Evolutionary conservation across 2,113 vertebrate genomes (phyloP).

Genomic region (Neoarius graeffei): DNA sequence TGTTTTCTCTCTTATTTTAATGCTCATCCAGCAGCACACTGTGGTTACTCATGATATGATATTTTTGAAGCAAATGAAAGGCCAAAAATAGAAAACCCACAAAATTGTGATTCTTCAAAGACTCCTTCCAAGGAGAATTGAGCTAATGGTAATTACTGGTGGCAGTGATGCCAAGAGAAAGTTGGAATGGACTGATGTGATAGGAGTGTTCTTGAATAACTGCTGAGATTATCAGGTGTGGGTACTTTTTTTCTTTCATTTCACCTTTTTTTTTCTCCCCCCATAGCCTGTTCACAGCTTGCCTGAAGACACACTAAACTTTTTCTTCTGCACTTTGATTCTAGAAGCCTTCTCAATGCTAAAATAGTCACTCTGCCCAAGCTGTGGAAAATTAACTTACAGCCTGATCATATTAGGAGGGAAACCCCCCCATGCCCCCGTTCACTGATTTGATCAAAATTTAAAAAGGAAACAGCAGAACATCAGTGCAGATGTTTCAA

Average conservation of each 20-base stretch:
- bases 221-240: slow-evolving; percentile 3
- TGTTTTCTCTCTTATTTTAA: slow-evolving; percentile 42
- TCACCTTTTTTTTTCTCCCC: no score
- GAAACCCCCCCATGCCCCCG: neutral
- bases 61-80: slow-evolving; percentile 25
- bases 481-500: slow-evolving; percentile 23
- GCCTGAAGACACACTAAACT: slow-evolving; percentile 25
- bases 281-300: slow-evolving; percentile 21
- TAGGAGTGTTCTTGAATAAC: slow-evolving; percentile 26
- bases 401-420: neutral
- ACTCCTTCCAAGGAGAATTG: neutral
- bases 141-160: neutral
- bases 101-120: slow-evolving; percentile 7
- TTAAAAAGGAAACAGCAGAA: neutral
- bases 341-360: slow-evolving; percentile 10
- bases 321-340: slow-evolving; percentile 41
- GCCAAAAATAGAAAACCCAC: slow-evolving; percentile 29
- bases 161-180: neutral
- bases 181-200: neutral
- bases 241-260: neutral
- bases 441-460: neutral
- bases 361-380: slow-evolving; percentile 25
- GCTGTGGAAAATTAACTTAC: slow-evolving; percentile 10
- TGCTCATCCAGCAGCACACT: slow-evolving; percentile 28
- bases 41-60: slow-evolving; percentile 38